Evolutionary conservation across 2,113 vertebrate species (phyloP).

Genomic region (Trichechus manatus): DNA sequence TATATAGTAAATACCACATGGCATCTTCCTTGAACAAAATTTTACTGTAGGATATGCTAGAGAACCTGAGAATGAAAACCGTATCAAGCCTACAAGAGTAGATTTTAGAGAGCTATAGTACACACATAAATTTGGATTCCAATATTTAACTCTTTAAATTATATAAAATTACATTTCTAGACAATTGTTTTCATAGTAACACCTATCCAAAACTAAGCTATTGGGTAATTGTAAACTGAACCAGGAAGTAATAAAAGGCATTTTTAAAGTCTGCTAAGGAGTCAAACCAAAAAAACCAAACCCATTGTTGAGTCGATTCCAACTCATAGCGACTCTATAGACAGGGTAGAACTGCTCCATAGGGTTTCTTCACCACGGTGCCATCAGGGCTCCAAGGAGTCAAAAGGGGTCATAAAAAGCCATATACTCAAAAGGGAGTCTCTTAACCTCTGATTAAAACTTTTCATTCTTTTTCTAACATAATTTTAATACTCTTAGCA

Average conservation of each 20-base stretch:
- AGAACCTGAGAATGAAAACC: not conserved
- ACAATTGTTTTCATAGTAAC: not conserved
- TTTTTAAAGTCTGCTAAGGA: constrained; percentile 32
- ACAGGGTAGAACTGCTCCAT: no score
- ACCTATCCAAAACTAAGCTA: not conserved
- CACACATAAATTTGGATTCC: not conserved
- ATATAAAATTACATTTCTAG: constrained; percentile 26
- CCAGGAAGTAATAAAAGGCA: not conserved
- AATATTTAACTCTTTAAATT: not conserved
- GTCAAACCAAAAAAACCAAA: not conserved
- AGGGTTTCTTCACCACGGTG: no score
- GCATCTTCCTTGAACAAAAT: not conserved
- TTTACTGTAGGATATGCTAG: not conserved
- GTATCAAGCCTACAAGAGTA: not conserved
- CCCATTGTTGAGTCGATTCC: no score
- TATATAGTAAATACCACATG: not conserved
- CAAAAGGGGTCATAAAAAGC: not conserved
- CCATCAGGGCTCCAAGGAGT: not conserved
- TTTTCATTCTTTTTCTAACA: constrained; percentile 57
- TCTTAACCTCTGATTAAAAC: constrained; percentile 7
- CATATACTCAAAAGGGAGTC: not conserved
- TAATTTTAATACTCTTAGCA: constrained; percentile 29
- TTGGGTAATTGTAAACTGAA: constrained; percentile 21
- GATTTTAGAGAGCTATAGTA: not conserved
- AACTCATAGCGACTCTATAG: no score